phyloP scores from a whole-genome alignment of 1,140 invertebrate species.

The Drosophila truncata region DNA sequence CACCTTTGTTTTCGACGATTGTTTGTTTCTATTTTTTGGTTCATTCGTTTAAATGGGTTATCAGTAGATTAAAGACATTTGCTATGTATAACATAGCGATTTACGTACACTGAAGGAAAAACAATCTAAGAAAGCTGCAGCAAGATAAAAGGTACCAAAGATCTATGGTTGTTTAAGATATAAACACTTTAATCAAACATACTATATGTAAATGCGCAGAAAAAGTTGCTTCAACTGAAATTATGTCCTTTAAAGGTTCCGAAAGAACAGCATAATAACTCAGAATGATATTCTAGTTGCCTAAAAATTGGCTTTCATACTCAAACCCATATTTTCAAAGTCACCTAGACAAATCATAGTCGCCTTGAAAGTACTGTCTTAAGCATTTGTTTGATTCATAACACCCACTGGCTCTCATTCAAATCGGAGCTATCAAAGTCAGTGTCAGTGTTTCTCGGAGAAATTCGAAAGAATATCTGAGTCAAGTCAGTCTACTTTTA shows the following conservation, averaged over 20 bases:
- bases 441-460: constrained; percentile 4
- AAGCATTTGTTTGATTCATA: too few relatives aligned
- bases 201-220: too few relatives aligned
- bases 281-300: neutral
- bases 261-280: too few relatives aligned
- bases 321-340: too few relatives aligned
- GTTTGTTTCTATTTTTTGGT: neutral
- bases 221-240: too few relatives aligned
- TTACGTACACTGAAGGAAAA: neutral
- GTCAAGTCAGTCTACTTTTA: constrained; percentile 17
- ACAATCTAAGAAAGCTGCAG: too few relatives aligned
- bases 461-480: constrained; percentile 3
- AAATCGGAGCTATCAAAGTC: neutral
- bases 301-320: neutral
- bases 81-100: neutral
- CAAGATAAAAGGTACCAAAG: too few relatives aligned
- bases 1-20: neutral
- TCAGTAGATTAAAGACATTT: constrained; percentile 1
- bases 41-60: neutral
- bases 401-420: neutral
- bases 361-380: neutral
- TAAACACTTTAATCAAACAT: too few relatives aligned
- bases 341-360: neutral
- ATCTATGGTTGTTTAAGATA: too few relatives aligned
- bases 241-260: too few relatives aligned